Conservation (phyloP, 2,888 invertebrate species). For the Epirrita christyi region DNA sequence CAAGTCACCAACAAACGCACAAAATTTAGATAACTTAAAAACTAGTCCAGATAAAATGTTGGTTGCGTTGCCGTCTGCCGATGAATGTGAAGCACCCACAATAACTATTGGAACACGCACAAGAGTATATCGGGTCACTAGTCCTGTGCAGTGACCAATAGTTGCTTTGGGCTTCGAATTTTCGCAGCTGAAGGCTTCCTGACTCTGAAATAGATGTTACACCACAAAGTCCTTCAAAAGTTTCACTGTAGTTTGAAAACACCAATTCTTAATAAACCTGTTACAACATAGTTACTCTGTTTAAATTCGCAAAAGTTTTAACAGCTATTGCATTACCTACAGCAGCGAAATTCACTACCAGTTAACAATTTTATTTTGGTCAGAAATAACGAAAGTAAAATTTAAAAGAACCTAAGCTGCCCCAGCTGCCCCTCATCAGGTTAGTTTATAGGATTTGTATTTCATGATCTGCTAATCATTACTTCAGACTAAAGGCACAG, state of each 20-base stretch:
- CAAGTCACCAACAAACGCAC: constrained; percentile 15
- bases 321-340: no score
- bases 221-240: neutral
- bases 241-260: neutral
- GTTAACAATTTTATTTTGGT: constrained; percentile 16
- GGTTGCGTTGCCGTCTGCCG: constrained; percentile 36
- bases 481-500: no score
- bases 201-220: constrained; percentile 28
- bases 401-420: neutral
- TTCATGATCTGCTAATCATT: no score
- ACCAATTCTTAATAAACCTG: constrained; percentile 14
- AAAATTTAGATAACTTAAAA: constrained; percentile 21
- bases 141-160: constrained; percentile 99
- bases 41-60: constrained; percentile 20
- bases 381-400: neutral
- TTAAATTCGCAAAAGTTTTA: neutral
- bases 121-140: constrained; percentile 93
- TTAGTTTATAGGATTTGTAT: no score
- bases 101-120: constrained; percentile 99
- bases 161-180: constrained; percentile 92
- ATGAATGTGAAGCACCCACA: constrained; percentile 88
- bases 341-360: neutral
- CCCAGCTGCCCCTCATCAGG: no score
- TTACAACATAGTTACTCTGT: neutral
- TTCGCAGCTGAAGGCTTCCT: constrained; percentile 36